Conservation (phyloP, 2,797 vertebrate genomes). For the Tokudaia muenninki region DNA sequence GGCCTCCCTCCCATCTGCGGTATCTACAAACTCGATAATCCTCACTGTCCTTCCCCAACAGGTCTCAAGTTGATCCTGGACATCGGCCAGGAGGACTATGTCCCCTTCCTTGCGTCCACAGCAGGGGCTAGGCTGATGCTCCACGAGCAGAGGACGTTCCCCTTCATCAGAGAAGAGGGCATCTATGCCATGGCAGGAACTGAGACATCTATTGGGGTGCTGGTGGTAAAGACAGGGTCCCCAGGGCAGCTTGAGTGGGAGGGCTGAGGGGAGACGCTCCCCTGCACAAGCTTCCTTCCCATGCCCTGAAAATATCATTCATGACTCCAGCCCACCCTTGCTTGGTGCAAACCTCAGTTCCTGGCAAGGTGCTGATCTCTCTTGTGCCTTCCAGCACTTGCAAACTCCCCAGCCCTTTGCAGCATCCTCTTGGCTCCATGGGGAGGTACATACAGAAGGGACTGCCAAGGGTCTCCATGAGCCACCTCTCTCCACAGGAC, state of each 20-base stretch:
- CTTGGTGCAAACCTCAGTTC: not conserved
- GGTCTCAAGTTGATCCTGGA: constrained; percentile 91
- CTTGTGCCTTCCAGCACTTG: not conserved
- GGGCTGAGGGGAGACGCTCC: not conserved
- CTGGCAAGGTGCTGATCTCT: not conserved
- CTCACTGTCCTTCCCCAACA: constrained; percentile 26
- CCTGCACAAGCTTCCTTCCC: not conserved
- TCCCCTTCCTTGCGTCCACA: constrained; percentile 88
- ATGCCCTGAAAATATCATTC: not conserved
- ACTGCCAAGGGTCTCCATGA: not conserved
- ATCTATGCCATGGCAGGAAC: constrained; percentile 90
- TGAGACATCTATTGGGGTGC: constrained; percentile 90
- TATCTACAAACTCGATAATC: not conserved
- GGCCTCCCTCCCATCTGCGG: not conserved
- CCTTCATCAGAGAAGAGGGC: constrained; percentile 90
- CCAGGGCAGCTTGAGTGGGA: not conserved
- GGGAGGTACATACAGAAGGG: not conserved
- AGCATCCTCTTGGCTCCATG: rapidly evolving
- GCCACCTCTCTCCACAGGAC: constrained; percentile 83
- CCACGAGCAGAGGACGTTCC: constrained; percentile 89
- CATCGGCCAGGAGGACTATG: constrained; percentile 90
- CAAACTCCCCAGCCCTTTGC: not conserved
- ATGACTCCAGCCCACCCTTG: not conserved
- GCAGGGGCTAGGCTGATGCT: constrained; percentile 89
- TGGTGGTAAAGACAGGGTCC: constrained; percentile 87